Base-by-base conservation (phyloP, 2,113 vertebrate genomes). In the Equus przewalskii region DNA sequence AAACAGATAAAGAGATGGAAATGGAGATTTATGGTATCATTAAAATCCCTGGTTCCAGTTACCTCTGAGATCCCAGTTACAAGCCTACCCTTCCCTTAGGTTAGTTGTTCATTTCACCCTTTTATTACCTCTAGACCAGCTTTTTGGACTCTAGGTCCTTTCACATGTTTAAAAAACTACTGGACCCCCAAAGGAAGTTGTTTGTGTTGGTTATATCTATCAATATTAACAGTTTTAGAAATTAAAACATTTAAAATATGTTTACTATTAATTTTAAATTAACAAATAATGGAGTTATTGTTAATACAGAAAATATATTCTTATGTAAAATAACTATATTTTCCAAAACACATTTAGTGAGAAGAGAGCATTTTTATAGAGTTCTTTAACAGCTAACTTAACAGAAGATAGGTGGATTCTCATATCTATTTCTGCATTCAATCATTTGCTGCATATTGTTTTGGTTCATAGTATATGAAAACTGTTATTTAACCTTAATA, bases 381-480 rank as follows among this genome's bases (percentile, higher is more conserved):
- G 80, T 24, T 89, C 12, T 96, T 91, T 88, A 72, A 78, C 49
- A 69, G 62, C 36, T 79, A 92, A 96, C n/a, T 83, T 60, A 94
- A 89, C 1, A 80, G 56, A 88, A 91, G 24, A 73, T 6, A 89
- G 15, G 2, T 87, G 7, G 30, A 58, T 76, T 81, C 56, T 78
- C 51, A 24, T 70, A 83, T 46, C 33, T 70, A 2, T 85, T 92
- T 89, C 64, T 84, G 26, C 36, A 85, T 56, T 85, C 58, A 94
- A 46, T 62, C 65, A 88, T 22, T 28, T 89, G 30, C 19, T 88
- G 4, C 11, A 83, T 41, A 69, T 4, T 85, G 3, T 64, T 79
- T 88, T 96, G 58, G 12, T 70, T 75, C 58, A 84, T 13, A 87
- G n/a, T 51, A 51, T 87, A 78, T 54, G 19, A 91, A 84, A 21